Conservation (phyloP, 1,140 invertebrate genomes). For the Belonocnema kinseyi region DNA sequence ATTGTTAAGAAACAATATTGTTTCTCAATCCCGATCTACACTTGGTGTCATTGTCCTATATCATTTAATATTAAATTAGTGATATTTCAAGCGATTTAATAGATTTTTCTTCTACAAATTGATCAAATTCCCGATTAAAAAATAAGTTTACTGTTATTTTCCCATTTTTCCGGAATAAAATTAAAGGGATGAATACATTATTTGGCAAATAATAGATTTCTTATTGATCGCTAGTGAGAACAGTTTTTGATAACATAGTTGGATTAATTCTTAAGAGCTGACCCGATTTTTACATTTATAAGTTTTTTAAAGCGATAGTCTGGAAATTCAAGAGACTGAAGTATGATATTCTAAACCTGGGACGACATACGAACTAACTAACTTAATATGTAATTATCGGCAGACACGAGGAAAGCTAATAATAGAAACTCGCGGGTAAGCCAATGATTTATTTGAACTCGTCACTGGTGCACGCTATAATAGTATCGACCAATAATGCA, state of each 20-base stretch:
- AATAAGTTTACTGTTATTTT: no score
- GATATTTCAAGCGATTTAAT: no score
- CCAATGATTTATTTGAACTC: conserved; percentile 55
- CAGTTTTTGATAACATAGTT: background rate
- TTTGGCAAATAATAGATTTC: no score
- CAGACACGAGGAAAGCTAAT: conserved; percentile 46
- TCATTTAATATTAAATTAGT: no score
- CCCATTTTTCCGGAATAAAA: no score
- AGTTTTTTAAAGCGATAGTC: background rate
- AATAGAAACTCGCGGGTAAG: conserved; percentile 46
- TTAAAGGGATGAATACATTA: no score
- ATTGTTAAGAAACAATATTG: no score
- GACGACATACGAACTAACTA: conserved; percentile 50
- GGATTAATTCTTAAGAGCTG: background rate
- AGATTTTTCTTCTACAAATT: no score
- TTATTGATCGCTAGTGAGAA: no score
- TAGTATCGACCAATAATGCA: conserved; percentile 46
- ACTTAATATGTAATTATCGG: conserved; percentile 51
- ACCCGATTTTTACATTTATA: background rate
- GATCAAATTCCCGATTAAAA: no score
- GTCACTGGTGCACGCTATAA: conserved; percentile 42
- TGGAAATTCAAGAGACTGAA: conserved; percentile 5
- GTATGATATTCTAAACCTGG: conserved; percentile 42
- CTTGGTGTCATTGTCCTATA: no score
- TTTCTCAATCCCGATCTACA: no score